These are phyloP conservation scores for Campopleginae sp. DNA, from an alignment of 2,888 invertebrate species.

Conservation along the genomic window DNA sequence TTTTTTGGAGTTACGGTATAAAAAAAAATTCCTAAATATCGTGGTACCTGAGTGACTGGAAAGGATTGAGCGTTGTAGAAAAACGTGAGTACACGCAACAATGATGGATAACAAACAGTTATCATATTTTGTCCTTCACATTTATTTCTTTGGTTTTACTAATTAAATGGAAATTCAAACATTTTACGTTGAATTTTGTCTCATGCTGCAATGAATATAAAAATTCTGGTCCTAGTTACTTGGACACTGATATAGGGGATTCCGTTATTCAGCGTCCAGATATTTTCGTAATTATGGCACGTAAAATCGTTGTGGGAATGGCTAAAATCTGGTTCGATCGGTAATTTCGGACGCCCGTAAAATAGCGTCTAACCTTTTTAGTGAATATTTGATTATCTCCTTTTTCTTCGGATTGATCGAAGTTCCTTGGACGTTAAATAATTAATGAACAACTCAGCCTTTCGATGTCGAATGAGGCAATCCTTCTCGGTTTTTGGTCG, in stretches of 20 bases:
- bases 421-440: neutral
- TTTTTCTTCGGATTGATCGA: neutral
- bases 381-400: neutral
- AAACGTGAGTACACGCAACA: conserved; percentile 2
- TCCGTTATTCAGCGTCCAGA: conserved; percentile 17
- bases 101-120: neutral
- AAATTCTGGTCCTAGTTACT: neutral
- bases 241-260: conserved; percentile 1
- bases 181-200: neutral
- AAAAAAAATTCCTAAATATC: neutral
- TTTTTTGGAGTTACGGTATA: neutral
- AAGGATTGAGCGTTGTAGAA: neutral
- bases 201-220: neutral
- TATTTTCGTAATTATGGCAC: conserved; percentile 34
- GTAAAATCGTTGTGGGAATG: conserved; percentile 42
- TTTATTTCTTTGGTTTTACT: neutral
- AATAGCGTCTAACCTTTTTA: neutral
- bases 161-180: no score
- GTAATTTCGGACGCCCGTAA: conserved; percentile 50
- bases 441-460: neutral
- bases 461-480: neutral
- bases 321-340: conserved; percentile 67
- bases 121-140: neutral
- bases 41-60: neutral
- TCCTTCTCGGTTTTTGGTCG: conserved; percentile 33